Percentiles rank a stretch among this genome's conserved stretches.
Conservation (phyloP, 2,797 vertebrate genomes). For the Brotula barbata region DNA sequence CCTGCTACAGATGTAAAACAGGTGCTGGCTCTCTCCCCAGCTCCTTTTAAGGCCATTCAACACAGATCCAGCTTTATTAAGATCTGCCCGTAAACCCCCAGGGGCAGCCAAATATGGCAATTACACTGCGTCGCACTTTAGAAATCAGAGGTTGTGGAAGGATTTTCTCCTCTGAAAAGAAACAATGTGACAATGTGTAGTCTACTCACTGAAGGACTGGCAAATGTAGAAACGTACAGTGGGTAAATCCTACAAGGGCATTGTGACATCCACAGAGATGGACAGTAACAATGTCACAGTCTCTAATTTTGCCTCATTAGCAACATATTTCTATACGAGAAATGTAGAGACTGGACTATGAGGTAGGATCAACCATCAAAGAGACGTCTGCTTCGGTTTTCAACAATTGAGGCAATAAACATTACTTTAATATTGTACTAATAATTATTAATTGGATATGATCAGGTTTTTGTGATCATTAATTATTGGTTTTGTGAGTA, state of each 20-base stretch:
- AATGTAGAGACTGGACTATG: no score
- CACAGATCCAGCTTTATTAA: conserved; percentile 79
- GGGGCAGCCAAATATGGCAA: conserved; percentile 82
- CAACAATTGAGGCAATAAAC: no score
- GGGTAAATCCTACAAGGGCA: not conserved
- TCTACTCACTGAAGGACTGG: conserved; percentile 1
- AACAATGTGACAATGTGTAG: conserved; percentile 29
- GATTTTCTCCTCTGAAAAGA: conserved; percentile 50
- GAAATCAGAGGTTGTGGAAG: conserved; percentile 56
- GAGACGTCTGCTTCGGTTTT: no score
- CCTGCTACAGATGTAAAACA: conserved; percentile 75
- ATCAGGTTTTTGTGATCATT: no score
- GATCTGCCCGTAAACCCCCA: conserved; percentile 73
- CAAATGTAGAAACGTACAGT: not conserved
- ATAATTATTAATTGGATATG: no score
- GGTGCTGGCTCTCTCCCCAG: conserved; percentile 73
- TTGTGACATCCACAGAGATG: not conserved
- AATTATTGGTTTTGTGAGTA: no score
- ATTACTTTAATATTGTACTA: no score
- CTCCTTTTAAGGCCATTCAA: conserved; percentile 82
- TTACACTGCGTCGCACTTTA: conserved; percentile 59
- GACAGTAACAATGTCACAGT: no score
- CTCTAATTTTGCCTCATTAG: no score
- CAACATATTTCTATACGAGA: no score
- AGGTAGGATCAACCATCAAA: no score